Conservation (phyloP, 2,888 invertebrate genomes). For the Papilio elwesi region DNA sequence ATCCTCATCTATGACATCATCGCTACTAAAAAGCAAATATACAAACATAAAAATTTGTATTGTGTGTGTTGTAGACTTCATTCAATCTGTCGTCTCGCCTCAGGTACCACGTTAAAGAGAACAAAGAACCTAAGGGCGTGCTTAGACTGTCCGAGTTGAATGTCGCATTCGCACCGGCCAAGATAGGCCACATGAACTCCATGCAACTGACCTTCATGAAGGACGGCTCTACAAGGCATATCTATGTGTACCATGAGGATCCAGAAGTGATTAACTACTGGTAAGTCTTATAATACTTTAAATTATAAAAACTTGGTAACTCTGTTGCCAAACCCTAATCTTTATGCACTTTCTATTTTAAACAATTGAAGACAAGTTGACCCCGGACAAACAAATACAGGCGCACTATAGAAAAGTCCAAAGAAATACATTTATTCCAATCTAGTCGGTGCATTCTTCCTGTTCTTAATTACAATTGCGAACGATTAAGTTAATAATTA, state of each 20-base stretch:
- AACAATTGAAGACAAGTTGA: too few species aligned
- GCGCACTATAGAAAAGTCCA: too few species aligned
- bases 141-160: slow-evolving; percentile 92
- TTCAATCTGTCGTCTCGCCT: slow-evolving; percentile 2
- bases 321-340: too few species aligned
- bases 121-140: slow-evolving; percentile 92
- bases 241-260: slow-evolving; percentile 94
- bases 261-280: slow-evolving; percentile 93
- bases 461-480: too few species aligned
- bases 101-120: slow-evolving; percentile 88
- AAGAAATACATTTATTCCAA: too few species aligned
- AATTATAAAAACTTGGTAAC: too few species aligned
- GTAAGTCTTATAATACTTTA: slow-evolving; percentile 68
- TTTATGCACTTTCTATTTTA: too few species aligned
- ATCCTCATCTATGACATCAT: slow-evolving; percentile 27
- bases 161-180: slow-evolving; percentile 92
- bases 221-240: slow-evolving; percentile 93
- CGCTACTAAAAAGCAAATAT: background rate
- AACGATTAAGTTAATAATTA: too few species aligned
- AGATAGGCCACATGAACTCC: slow-evolving; percentile 91
- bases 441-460: too few species aligned
- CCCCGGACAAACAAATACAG: too few species aligned
- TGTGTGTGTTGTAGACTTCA: background rate
- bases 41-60: background rate
- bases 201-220: slow-evolving; percentile 94